These are phyloP conservation scores for Lysiphlebus fabarum DNA, from an alignment of 1,140 invertebrate species.

Conservation along the genomic window DNA sequence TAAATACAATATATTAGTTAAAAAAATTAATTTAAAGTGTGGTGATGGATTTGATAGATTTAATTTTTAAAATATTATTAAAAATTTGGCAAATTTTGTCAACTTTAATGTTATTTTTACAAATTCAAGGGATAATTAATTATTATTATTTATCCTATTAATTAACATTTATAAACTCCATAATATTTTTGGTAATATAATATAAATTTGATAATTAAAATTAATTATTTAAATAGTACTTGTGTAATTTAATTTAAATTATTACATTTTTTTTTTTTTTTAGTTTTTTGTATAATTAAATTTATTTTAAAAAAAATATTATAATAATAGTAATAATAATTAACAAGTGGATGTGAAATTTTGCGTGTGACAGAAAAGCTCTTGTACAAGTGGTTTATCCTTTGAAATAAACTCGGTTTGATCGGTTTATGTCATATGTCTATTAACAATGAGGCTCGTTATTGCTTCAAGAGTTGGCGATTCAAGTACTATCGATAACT, in stretches of 20 bases:
- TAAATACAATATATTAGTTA: too few relatives aligned
- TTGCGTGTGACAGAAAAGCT: constrained; percentile 52
- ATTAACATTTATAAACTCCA: too few relatives aligned
- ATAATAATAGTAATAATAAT: neutral
- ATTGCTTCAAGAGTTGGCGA: constrained; percentile 39
- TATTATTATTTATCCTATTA: neutral
- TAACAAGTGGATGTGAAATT: constrained; percentile 35
- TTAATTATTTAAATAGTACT: too few relatives aligned
- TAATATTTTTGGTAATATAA: too few relatives aligned
- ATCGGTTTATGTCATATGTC: constrained; percentile 42
- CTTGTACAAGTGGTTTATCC: constrained; percentile 44
- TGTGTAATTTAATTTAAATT: neutral
- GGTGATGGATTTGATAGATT: constrained; percentile 56
- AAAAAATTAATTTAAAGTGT: too few relatives aligned
- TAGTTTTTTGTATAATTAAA: neutral
- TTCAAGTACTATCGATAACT: constrained; percentile 52
- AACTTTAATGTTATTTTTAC: neutral
- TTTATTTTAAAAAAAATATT: too few relatives aligned
- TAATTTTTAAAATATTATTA: constrained; percentile 56
- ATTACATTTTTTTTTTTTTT: neutral
- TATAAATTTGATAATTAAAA: too few relatives aligned
- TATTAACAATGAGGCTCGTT: constrained; percentile 47
- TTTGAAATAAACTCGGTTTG: constrained; percentile 51
- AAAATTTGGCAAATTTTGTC: constrained; percentile 53
- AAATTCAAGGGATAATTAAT: neutral